Evolutionary conservation across 1,140 invertebrate genomes (phyloP).

Genomic region (Drosophila nigromelanica): DNA sequence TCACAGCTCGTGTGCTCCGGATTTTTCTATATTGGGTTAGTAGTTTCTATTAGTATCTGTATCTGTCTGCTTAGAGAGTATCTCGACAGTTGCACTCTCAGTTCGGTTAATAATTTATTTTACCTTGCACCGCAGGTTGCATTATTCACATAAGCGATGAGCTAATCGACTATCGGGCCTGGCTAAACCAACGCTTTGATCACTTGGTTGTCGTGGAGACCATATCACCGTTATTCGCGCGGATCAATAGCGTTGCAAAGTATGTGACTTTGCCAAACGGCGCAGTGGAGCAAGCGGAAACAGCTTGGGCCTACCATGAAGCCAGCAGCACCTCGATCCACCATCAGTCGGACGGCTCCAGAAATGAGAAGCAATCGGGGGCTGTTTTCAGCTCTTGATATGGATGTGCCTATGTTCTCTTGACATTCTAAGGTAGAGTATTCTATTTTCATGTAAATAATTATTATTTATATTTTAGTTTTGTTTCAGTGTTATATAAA

Average conservation of each 20-base stretch:
- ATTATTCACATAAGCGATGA: conserved; percentile 96
- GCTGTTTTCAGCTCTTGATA: background rate
- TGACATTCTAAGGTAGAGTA: background rate
- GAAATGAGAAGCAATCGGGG: background rate
- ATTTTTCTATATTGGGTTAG: conserved; percentile 55
- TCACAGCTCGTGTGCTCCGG: background rate
- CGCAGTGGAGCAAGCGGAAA: background rate
- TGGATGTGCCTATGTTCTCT: background rate
- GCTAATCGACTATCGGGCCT: conserved; percentile 93
- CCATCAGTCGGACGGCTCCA: background rate
- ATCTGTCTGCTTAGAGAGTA: too few species aligned
- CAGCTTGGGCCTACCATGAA: too few species aligned
- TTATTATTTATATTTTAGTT: too few species aligned
- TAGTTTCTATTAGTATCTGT: background rate
- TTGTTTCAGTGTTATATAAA: too few species aligned
- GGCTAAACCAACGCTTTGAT: conserved; percentile 86
- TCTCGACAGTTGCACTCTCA: too few species aligned
- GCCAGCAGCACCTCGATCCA: background rate
- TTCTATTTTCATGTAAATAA: too few species aligned
- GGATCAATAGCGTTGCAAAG: conserved; percentile 3
- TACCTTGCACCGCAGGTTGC: conserved; percentile 85
- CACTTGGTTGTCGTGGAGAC: conserved; percentile 30
- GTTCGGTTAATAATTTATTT: background rate
- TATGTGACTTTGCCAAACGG: background rate
- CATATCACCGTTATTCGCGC: conserved; percentile 17